Conservation (phyloP, 2,113 vertebrate genomes). For the Ornithorhynchus anatinus region DNA sequence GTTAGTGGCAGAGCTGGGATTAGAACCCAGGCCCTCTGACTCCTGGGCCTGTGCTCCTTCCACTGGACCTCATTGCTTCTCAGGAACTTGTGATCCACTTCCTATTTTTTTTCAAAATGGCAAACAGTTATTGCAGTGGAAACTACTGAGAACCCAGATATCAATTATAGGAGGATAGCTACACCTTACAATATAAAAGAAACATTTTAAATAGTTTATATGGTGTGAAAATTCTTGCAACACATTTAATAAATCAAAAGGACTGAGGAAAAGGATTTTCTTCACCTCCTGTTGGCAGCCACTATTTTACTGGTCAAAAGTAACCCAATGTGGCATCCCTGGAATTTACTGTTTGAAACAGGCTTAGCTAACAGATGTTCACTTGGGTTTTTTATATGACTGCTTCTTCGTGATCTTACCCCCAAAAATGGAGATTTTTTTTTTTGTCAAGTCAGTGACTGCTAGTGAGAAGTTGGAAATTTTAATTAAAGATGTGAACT, state of each 20-base stretch:
- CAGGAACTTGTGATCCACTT: too few species aligned
- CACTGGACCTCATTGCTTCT: too few species aligned
- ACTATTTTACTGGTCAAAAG: neutral
- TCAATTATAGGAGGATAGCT: neutral
- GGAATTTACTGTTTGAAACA: too few species aligned
- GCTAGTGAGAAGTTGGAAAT: neutral
- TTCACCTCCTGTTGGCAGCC: neutral
- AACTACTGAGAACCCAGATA: neutral
- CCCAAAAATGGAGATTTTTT: neutral
- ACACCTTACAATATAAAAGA: rapidly evolving
- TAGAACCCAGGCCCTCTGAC: too few species aligned
- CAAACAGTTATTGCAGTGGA: too few species aligned
- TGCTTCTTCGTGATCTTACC: too few species aligned
- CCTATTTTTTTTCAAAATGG: too few species aligned
- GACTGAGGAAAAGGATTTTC: neutral
- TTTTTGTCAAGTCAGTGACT: neutral
- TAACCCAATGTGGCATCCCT: too few species aligned
- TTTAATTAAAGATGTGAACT: neutral
- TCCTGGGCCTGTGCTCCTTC: too few species aligned
- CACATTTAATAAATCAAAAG: rapidly evolving
- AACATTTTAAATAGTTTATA: neutral
- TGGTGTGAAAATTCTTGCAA: rapidly evolving
- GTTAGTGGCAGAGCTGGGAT: too few species aligned
- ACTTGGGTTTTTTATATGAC: too few species aligned
- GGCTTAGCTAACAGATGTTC: too few species aligned